These are phyloP conservation scores for Urocyon cinereoargenteus DNA, from an alignment of 2,797 vertebrate species.

Conservation along the genomic window DNA sequence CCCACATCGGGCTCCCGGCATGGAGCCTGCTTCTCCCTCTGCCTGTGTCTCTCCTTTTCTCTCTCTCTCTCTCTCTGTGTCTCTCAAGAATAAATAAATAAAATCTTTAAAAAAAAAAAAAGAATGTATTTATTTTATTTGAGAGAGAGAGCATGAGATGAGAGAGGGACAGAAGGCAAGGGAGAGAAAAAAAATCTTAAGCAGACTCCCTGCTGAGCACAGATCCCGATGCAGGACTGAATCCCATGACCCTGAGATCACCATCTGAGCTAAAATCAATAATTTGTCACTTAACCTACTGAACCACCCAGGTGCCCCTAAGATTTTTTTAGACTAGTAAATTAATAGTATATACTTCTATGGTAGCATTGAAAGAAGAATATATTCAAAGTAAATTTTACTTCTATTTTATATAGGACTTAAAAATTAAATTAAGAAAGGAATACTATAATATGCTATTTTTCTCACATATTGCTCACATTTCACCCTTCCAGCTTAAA, in stretches of 20 bases:
- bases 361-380: not conserved
- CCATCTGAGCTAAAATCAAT: not conserved
- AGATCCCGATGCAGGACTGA: not conserved
- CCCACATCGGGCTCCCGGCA: no score
- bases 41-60: no score
- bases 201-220: not conserved
- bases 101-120: no score
- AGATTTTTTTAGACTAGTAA: not conserved
- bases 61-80: no score
- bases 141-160: not conserved
- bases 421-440: conserved; percentile 24
- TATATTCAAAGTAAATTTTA: not conserved
- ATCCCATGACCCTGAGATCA: not conserved
- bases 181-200: not conserved
- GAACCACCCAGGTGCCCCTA: not conserved
- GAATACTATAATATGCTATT: not conserved
- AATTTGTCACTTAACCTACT: not conserved
- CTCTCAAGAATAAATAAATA: no score
- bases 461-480: not conserved
- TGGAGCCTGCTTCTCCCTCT: no score
- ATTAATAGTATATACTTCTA: not conserved
- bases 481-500: not conserved
- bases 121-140: not conserved
- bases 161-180: not conserved
- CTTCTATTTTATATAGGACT: not conserved